Evolutionary conservation across 2,113 vertebrate genomes (phyloP), one percentile per base, ranked within the genome.

Genomic region (Coracopsis vasa): DNA sequence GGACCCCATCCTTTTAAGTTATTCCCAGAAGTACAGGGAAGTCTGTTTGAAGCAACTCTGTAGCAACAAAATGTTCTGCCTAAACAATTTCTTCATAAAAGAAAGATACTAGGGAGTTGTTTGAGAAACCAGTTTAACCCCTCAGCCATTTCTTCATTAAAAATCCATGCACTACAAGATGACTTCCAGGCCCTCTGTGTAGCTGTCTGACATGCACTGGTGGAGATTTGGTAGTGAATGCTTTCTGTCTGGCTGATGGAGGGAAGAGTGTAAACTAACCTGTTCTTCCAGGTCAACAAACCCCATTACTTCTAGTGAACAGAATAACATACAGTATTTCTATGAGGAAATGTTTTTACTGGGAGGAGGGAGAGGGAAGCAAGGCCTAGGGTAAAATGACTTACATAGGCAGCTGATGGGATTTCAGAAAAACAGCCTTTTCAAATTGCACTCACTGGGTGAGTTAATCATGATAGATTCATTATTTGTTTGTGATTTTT

Each of bases 31-130:
- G 37, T 53, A 70, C 37, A 41, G 13, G 65, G 51, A 90, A 72
- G 27, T 58, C 18, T 66, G 42, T 88, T 12, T 61, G 78, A 90
- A 86, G 66, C 21, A 77, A 23, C 48, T 90, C 41, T 28, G 24
- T 51, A 35, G 7, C 88, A 81, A 88, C 75, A 86, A 66, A 88
- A 51, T 20, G 11, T 72, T 96, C 39, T 60, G 39, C 62, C 44
- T 56, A 48, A 90, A 78, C 51, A 53, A 50, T 56, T 84, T 80
- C 67, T 82, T 45, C n/a, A 31, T 58, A 71, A 50, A 77, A 62
- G 21, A 50, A 77, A 62, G 21, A 44, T 37, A 71, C 19, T 13
- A 51, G 15, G 28, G 21, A 65, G 12, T 37, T 94, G 42, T 79
- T 70, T 21, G 27, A 65, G 42, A 70, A 70, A 62, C 9, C 31